A percentile compares a stretch with the other conserved stretches of the same genome.
Conservation (phyloP, 2,113 vertebrate species). For the Nothoprocta pentlandii region DNA sequence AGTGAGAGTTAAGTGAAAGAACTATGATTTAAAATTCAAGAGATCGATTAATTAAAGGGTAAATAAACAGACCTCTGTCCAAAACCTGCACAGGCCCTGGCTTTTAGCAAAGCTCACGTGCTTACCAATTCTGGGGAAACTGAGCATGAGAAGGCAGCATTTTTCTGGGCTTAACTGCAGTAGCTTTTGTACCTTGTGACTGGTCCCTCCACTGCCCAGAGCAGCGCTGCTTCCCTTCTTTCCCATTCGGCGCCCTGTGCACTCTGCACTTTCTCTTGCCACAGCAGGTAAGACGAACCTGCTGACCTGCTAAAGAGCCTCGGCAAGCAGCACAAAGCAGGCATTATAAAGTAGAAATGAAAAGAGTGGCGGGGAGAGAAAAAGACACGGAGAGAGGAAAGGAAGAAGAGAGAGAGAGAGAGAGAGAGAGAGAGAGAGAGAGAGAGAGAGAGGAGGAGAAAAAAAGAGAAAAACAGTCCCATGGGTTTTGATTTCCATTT, state of each 20-base stretch:
- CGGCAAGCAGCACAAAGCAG: not conserved
- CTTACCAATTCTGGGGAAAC: not conserved
- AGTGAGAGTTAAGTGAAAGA: not conserved
- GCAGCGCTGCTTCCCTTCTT: not conserved
- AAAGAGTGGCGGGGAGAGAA: no score
- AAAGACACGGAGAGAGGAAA: no score
- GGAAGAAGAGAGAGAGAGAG: no score
- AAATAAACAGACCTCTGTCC: not conserved
- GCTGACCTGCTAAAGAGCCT: not conserved
- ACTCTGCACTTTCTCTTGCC: not conserved
- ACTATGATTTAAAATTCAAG: not conserved
- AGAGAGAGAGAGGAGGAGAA: no score
- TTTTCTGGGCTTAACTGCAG: not conserved
- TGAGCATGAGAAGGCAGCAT: rapidly evolving
- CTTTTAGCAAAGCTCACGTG: rapidly evolving
- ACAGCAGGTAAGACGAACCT: not conserved
- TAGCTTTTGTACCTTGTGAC: not conserved
- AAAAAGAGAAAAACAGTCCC: no score
- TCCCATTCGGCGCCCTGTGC: not conserved
- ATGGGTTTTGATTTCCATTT: not conserved
- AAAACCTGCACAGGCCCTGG: not conserved
- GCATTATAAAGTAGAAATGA: no score
- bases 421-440: no score
- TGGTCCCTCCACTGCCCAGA: not conserved
- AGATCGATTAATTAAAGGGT: not conserved